phyloP scores from a whole-genome alignment of 2,888 invertebrate genomes.

The Andrena haemorrhoa region DNA sequence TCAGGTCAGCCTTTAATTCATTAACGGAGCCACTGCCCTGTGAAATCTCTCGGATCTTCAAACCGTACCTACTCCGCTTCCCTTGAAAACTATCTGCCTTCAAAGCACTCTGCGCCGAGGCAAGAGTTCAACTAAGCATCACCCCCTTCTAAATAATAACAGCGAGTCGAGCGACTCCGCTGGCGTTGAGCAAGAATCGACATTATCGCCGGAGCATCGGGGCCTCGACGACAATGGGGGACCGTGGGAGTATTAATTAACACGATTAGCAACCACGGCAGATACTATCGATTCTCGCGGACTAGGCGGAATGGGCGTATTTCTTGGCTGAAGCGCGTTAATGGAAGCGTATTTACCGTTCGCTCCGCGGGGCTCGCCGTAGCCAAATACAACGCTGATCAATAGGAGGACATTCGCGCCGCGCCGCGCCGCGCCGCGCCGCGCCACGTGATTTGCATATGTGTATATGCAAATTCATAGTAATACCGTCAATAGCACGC shows the following conservation, averaged over 20 bases:
- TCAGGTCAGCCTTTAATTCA: slow-evolving; percentile 11
- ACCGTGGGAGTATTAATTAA: slow-evolving; percentile 7
- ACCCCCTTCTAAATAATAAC: too few relatives aligned
- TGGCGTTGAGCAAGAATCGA: too few relatives aligned
- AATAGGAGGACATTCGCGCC: slow-evolving; percentile 49
- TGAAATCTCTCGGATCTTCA: neutral
- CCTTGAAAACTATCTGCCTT: too few relatives aligned
- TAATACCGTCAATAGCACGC: slow-evolving; percentile 53
- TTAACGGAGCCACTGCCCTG: neutral
- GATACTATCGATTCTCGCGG: neutral
- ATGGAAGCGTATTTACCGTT: slow-evolving; percentile 35
- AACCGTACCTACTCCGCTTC: too few relatives aligned
- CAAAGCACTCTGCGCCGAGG: too few relatives aligned
- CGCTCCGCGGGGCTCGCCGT: slow-evolving; percentile 2
- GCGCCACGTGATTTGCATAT: slow-evolving; percentile 47
- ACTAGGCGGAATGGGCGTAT: neutral
- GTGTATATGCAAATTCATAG: slow-evolving; percentile 55
- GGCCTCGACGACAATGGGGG: slow-evolving; percentile 21
- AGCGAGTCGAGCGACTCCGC: too few relatives aligned
- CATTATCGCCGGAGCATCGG: slow-evolving; percentile 11
- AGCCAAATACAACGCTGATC: slow-evolving; percentile 40
- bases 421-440: slow-evolving; percentile 13
- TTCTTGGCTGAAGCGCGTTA: slow-evolving; percentile 17
- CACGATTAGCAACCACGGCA: slow-evolving; percentile 5
- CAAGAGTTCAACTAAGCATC: too few relatives aligned